Base-by-base conservation (phyloP, 2,113 vertebrate species). In the Stercorarius parasiticus region DNA sequence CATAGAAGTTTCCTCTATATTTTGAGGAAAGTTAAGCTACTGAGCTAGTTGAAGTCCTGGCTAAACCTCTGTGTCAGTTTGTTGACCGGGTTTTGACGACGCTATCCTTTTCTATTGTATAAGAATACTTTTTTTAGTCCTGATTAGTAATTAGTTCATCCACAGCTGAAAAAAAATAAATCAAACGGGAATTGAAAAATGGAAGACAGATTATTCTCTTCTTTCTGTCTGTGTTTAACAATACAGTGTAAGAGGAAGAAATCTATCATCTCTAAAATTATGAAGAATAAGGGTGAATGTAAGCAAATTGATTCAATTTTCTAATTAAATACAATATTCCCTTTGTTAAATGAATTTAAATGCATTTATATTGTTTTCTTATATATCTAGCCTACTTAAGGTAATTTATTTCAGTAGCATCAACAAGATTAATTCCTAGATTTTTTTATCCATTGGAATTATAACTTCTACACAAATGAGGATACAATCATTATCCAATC, bases 311-410 rank as follows among this genome's bases (percentile, higher is more conserved):
- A 94, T 92, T 94, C 59, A 74, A 81, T 81, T 95, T 95, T 84
- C 81, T 56, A 95, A 95, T 95, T 92, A 88, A 95, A 95, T 58
- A 74, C 52, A 84, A 81, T 59, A 94, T 90, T 81, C 43, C 5
- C 38, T 88, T 91, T 90, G 27, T 86, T 88, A 73, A 84, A 84
- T 74, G 50, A 86, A 93, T 96, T 79, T 78, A n/a, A 52, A 94
- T 76, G 25, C 70, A 91, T 97, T 92, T 78, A 67, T 89, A 82
- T 86, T 95, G 71, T 92, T 96, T 95, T 86, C 43, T 65, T 73
- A 53, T 66, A 81, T 82, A 96, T 74, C 38, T 78, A 81, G 64
- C 26, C 80, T 83, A 59, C 53, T 58, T 49, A 88, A 27, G 66
- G 82, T 47, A 93, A 95, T 80, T 65, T 67, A 88, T 95, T 92